These are phyloP conservation scores for Troides aeacus DNA, from an alignment of 2,888 invertebrate genomes.

Conservation along the genomic window DNA sequence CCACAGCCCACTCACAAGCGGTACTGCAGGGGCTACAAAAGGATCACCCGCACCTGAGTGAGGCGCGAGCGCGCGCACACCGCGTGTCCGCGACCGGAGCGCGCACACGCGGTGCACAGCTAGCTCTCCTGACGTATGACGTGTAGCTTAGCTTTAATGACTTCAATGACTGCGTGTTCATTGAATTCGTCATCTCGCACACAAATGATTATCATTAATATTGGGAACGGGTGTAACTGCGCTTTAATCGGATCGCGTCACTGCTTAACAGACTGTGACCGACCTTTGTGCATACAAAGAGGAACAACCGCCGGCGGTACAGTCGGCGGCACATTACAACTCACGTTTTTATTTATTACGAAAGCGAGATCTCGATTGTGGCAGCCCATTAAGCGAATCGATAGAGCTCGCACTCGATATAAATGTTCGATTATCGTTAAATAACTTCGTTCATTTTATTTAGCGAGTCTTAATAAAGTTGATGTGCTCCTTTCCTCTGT, in stretches of 20 bases:
- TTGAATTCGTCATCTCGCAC: background rate
- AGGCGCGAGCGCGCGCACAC: too few species aligned
- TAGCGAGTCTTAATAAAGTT: background rate
- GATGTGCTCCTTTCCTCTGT: too few species aligned
- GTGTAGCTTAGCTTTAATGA: background rate
- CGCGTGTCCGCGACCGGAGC: too few species aligned
- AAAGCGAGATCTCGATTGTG: slow-evolving; percentile 23
- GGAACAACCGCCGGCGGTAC: background rate
- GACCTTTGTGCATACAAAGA: background rate
- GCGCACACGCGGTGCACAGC: too few species aligned
- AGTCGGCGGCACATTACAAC: background rate
- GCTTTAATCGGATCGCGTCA: slow-evolving; percentile 14
- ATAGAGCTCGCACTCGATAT: slow-evolving; percentile 18
- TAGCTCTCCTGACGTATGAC: background rate
- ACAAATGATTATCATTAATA: slow-evolving; percentile 6
- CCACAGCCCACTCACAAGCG: too few species aligned
- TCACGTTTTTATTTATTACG: slow-evolving; percentile 24
- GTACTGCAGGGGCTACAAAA: too few species aligned
- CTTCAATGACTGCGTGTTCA: too few species aligned
- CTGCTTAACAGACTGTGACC: slow-evolving; percentile 22
- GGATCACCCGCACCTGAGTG: too few species aligned
- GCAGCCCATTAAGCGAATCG: slow-evolving; percentile 26
- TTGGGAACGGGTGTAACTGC: slow-evolving; percentile 7
- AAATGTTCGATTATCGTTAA: slow-evolving; percentile 29
- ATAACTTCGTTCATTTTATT: slow-evolving; percentile 28